These are phyloP conservation scores for Cebidichthys violaceus DNA, from an alignment of 2,113 vertebrate species.

Conservation along the genomic window DNA sequence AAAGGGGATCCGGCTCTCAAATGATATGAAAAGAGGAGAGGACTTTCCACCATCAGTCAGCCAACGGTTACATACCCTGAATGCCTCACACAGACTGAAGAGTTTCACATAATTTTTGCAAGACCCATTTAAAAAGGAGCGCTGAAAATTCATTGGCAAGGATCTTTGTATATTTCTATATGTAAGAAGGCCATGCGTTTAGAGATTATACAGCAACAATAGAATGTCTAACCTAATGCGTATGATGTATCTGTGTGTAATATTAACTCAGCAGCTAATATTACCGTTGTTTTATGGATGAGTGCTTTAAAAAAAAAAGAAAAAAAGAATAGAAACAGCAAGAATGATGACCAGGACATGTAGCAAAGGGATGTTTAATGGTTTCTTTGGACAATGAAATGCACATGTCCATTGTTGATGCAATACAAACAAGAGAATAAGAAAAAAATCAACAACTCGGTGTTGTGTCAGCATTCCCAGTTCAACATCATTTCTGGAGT, in stretches of 20 bases:
- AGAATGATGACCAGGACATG: constrained; percentile 84
- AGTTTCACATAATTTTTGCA: constrained; percentile 53
- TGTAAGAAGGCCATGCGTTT: constrained; percentile 73
- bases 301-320: background rate
- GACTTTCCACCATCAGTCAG: constrained; percentile 54
- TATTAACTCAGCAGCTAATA: constrained; percentile 75
- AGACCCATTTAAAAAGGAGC: constrained; percentile 63
- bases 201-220: constrained; percentile 63
- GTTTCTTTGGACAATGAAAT: constrained; percentile 83
- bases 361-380: constrained; percentile 85
- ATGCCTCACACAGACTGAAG: constrained; percentile 62
- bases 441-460: constrained; percentile 71
- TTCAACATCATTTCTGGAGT: constrained; percentile 56
- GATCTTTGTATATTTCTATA: constrained; percentile 62
- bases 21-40: constrained; percentile 49
- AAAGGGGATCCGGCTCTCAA: constrained; percentile 76
- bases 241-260: constrained; percentile 59
- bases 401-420: constrained; percentile 79
- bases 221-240: constrained; percentile 50
- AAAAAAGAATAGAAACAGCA: constrained; percentile 64
- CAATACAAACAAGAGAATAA: constrained; percentile 76
- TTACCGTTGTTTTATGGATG: constrained; percentile 66
- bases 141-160: constrained; percentile 59
- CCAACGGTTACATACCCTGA: constrained; percentile 74
- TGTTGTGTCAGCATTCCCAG: constrained; percentile 72